Base-by-base conservation (phyloP, 2,113 vertebrate genomes). In the Thalassoma bifasciatum region DNA sequence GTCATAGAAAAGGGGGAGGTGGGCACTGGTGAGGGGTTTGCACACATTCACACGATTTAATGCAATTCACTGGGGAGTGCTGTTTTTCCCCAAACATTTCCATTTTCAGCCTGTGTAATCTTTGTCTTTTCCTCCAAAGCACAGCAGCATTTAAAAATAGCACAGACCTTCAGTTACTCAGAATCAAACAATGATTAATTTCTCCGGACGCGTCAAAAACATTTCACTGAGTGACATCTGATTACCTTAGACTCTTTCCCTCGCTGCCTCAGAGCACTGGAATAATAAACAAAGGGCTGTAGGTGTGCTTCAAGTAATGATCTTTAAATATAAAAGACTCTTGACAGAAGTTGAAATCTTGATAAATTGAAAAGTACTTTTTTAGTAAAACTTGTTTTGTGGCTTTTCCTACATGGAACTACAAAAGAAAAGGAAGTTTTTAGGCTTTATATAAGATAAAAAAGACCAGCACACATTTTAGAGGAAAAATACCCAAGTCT, bases 1-100 rank as follows among this genome's bases (percentile, higher is more conserved):
- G 84, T 83, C 85, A 90, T 61, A 64, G 79, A 81, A 86, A 73
- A 54, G 24, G 60, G 58, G 78, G 37, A 23, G 74, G 72, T 4
- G 75, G 79, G 81, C 40, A 72, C 72, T 66, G 38, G 71, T n/a
- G 49, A 74, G 60, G 69, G 70, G 50, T 64, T 79, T 79, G 58
- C 47, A 71, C 75, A 83, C 77, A 87, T 79, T 79, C 70, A 51
- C 58, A 69, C 53, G 65, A 52, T 79, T 74, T 50, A 26, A 69
- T 58, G 72, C 69, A 64, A 65, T 81, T 78, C 82, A 72, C 46
- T 14, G 47, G 75, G 52, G 69, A 76, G 51, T 19, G 34, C 70
- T 66, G 36, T 88, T 77, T 77, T 81, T 78, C 51, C 17, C 46
- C 51, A 58, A 81, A 72, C 53, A 74, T 46, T 72, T 83, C 46